Evolutionary conservation across 2,888 invertebrate genomes (phyloP).

Genomic region (Melitaea athalia): DNA sequence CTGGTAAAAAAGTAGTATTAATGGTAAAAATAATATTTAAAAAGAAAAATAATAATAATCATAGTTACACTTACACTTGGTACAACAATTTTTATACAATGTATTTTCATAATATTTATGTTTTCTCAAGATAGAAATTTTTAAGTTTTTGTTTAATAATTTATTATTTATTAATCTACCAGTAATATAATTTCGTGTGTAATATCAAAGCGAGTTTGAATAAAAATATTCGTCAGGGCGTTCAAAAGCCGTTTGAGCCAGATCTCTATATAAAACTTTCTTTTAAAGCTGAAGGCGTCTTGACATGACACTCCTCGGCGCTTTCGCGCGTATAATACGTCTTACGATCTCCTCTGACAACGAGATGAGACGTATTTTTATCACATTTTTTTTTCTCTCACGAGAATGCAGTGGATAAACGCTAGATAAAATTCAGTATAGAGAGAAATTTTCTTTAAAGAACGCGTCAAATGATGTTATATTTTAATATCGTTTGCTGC

Average conservation of each 20-base stretch:
- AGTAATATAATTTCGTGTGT: constrained; percentile 5
- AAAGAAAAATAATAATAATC: too few relatives aligned
- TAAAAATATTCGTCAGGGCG: constrained; percentile 7
- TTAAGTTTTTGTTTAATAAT: too few relatives aligned
- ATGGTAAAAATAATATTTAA: too few relatives aligned
- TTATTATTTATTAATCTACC: too few relatives aligned
- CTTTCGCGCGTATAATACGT: constrained; percentile 21
- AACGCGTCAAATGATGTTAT: not conserved
- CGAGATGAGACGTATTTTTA: constrained; percentile 2
- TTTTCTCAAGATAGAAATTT: too few relatives aligned
- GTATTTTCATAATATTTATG: too few relatives aligned
- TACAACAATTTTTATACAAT: too few relatives aligned
- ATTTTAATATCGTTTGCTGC: not conserved
- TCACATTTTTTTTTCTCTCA: constrained; percentile 1
- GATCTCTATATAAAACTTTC: constrained; percentile 12
- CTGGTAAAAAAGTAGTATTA: too few relatives aligned
- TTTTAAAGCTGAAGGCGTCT: constrained; percentile 11
- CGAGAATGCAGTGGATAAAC: constrained; percentile 6
- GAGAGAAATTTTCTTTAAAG: not conserved
- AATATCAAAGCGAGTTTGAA: constrained; percentile 2
- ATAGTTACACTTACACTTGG: too few relatives aligned
- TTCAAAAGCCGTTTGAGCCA: constrained; percentile 9
- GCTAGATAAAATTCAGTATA: constrained; percentile 1
- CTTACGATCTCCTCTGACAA: constrained; percentile 14
- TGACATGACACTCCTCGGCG: constrained; percentile 15